Evolutionary conservation across 2,113 vertebrate genomes (phyloP).

Genomic region (Neogobius melanostomus): DNA sequence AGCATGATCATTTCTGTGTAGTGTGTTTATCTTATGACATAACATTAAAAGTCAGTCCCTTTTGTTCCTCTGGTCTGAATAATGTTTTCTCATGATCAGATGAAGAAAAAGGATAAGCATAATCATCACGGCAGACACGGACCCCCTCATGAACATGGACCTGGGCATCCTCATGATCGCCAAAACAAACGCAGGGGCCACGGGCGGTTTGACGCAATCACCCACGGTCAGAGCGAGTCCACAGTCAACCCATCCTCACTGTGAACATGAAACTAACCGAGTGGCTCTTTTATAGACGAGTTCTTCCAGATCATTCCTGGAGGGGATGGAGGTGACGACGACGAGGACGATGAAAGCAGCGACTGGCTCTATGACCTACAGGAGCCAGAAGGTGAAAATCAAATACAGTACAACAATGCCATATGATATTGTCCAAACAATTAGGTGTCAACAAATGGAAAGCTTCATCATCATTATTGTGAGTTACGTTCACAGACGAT

Average conservation of each 20-base stretch:
- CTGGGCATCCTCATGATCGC: neutral
- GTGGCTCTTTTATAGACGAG: constrained; percentile 21
- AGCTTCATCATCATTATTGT: too few relatives aligned
- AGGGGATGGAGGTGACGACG: constrained; percentile 11
- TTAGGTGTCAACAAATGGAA: too few relatives aligned
- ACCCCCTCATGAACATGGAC: neutral
- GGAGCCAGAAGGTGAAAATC: constrained; percentile 53
- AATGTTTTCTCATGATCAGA: constrained; percentile 25
- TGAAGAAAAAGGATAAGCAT: constrained; percentile 40
- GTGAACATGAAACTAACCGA: neutral
- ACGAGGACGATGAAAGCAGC: constrained; percentile 54
- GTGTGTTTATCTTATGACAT: too few relatives aligned
- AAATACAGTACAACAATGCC: neutral
- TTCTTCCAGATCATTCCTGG: constrained; percentile 24
- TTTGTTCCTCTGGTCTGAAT: neutral
- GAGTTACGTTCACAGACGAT: too few relatives aligned
- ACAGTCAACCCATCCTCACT: neutral
- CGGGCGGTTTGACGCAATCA: constrained; percentile 16
- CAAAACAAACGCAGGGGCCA: neutral
- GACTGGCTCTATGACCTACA: constrained; percentile 72
- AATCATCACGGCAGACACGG: constrained; percentile 10
- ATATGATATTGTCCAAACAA: too few relatives aligned
- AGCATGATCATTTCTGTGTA: too few relatives aligned
- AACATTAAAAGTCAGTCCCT: neutral
- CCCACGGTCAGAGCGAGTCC: constrained; percentile 42